phyloP scores from a whole-genome alignment of 1,140 invertebrate genomes.

The Bombus polaris region DNA sequence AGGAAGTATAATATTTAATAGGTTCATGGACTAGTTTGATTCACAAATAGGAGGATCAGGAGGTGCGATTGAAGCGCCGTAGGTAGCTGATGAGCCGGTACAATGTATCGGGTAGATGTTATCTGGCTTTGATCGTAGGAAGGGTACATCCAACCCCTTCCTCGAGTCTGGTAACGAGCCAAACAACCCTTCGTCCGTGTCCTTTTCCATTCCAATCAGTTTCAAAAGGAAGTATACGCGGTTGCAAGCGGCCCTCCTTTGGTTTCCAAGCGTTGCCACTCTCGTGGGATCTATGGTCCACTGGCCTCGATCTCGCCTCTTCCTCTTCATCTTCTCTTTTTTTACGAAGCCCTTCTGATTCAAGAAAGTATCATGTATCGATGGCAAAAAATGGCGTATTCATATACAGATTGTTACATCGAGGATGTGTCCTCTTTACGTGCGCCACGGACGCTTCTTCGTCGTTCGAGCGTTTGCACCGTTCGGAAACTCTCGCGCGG shows the following conservation, averaged over 20 bases:
- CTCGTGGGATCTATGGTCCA: slow-evolving; percentile 66
- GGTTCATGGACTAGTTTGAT: slow-evolving; percentile 41
- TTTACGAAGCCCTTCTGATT: slow-evolving; percentile 29
- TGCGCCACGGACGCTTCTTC: slow-evolving; percentile 4
- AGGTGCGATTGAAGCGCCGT: slow-evolving; percentile 7
- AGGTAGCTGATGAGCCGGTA: slow-evolving; percentile 36
- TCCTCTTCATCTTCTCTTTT: not conserved
- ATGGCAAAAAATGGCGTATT: slow-evolving; percentile 60
- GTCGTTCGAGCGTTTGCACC: not conserved
- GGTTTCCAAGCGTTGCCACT: slow-evolving; percentile 1
- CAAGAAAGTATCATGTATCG: slow-evolving; percentile 70
- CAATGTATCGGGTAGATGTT: slow-evolving; percentile 68
- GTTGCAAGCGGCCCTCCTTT: slow-evolving; percentile 25
- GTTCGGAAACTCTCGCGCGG: not conserved
- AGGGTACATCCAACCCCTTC: slow-evolving; percentile 64
- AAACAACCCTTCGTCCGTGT: slow-evolving; percentile 42
- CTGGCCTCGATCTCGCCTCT: slow-evolving; percentile 59
- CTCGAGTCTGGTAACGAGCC: slow-evolving; percentile 62
- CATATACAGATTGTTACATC: slow-evolving; percentile 67
- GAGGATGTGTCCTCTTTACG: slow-evolving; percentile 50
- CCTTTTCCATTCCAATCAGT: slow-evolving; percentile 68
- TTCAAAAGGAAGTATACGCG: slow-evolving; percentile 51
- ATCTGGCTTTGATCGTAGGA: slow-evolving; percentile 61
- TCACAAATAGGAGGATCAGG: slow-evolving; percentile 6
- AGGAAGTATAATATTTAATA: slow-evolving; percentile 31